phyloP scores from a whole-genome alignment of 1,140 invertebrate species.

The Rhynchophorus ferrugineus region DNA sequence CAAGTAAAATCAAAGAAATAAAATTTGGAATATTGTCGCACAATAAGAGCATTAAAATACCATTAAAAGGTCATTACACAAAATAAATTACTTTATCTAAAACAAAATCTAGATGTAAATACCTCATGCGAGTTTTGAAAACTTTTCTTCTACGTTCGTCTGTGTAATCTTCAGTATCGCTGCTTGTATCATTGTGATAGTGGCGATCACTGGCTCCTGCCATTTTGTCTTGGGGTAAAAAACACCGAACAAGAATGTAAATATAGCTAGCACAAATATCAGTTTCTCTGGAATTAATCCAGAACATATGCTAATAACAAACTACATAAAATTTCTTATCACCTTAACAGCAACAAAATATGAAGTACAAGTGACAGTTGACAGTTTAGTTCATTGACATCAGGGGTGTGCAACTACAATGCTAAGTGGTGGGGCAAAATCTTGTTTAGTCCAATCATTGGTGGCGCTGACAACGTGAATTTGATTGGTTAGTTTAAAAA shows the following conservation, averaged over 20 bases:
- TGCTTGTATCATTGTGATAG: conserved; percentile 54
- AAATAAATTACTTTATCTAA: background rate
- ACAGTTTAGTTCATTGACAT: background rate
- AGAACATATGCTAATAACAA: conserved; percentile 17
- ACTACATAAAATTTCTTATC: conserved; percentile 8
- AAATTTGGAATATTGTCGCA: too few relatives aligned
- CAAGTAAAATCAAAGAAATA: too few relatives aligned
- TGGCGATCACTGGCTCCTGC: conserved; percentile 37
- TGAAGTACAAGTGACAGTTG: background rate
- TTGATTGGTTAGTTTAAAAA: too few relatives aligned
- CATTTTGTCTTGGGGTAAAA: conserved; percentile 35
- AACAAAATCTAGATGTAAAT: conserved; percentile 7
- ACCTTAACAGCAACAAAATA: background rate
- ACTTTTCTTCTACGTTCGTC: conserved; percentile 56
- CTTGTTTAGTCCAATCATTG: too few relatives aligned
- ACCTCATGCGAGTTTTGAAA: conserved; percentile 59
- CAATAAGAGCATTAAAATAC: background rate
- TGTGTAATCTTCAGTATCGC: conserved; percentile 63
- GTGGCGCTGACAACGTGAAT: too few relatives aligned
- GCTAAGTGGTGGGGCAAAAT: too few relatives aligned
- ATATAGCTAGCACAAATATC: conserved; percentile 34
- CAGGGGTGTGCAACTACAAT: background rate
- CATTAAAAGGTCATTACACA: background rate
- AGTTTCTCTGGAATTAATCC: conserved; percentile 23
- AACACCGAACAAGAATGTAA: conserved; percentile 35